Conservation (phyloP, 2,797 vertebrate species). For the Enteromius viviparus region DNA sequence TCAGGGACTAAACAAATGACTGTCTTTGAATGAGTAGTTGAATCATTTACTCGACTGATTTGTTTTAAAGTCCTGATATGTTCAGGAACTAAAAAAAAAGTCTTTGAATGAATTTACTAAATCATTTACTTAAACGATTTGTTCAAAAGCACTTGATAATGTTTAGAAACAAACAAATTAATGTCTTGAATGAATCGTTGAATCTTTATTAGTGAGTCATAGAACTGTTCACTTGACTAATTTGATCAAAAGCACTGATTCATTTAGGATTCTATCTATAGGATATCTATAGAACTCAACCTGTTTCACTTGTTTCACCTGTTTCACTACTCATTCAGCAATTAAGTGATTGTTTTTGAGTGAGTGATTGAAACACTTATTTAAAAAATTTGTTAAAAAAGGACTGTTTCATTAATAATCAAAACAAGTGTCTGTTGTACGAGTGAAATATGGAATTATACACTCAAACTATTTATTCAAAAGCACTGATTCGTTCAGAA, state of each 20-base stretch:
- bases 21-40: neutral
- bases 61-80: neutral
- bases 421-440: neutral
- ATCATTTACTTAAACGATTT: neutral
- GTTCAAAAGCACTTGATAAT: neutral
- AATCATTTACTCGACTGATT: neutral
- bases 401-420: neutral
- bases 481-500: neutral
- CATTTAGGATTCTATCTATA: neutral
- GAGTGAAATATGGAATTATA: neutral
- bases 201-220: neutral
- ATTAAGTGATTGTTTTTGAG: neutral
- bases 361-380: neutral
- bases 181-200: neutral
- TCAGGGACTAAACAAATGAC: neutral
- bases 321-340: neutral
- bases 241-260: neutral
- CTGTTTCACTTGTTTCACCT: neutral
- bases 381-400: neutral
- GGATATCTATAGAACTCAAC: neutral
- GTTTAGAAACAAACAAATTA: neutral
- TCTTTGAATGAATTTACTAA: too few relatives aligned
- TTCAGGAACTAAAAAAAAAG: neutral
- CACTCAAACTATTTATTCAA: neutral
- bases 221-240: neutral